Evolutionary conservation across 2,113 vertebrate species (phyloP).

Genomic region (Coryphaenoides rupestris): DNA sequence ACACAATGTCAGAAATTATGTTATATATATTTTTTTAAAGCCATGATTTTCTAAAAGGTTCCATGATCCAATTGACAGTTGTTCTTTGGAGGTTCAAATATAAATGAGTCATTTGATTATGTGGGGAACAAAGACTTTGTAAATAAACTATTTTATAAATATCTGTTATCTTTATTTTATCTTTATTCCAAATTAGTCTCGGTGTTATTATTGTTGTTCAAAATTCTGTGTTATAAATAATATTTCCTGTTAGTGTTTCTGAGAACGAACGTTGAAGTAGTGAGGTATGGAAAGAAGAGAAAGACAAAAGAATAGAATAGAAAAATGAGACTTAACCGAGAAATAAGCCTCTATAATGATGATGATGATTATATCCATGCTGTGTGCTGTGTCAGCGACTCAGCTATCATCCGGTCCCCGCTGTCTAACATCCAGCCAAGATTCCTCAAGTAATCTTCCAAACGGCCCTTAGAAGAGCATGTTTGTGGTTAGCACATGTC

Average conservation of each 20-base stretch:
- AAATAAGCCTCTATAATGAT: constrained; percentile 64
- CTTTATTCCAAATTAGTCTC: constrained; percentile 40
- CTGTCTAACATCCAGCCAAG: constrained; percentile 82
- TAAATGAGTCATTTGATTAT: constrained; percentile 27
- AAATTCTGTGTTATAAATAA: constrained; percentile 34
- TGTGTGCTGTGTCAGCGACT: constrained; percentile 89
- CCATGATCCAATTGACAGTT: constrained; percentile 33
- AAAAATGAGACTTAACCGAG: constrained; percentile 57
- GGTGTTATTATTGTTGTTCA: not conserved
- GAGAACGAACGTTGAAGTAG: constrained; percentile 1
- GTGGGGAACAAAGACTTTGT: constrained; percentile 44
- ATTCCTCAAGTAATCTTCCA: constrained; percentile 79
- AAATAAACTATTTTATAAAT: constrained; percentile 76
- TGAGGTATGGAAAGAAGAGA: constrained; percentile 31
- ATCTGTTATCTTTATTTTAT: constrained; percentile 7
- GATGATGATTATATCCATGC: constrained; percentile 78
- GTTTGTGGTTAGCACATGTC: constrained; percentile 57
- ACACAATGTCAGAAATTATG: constrained; percentile 16
- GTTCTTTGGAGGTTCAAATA: not conserved
- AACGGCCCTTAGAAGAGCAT: constrained; percentile 76
- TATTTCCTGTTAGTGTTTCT: constrained; percentile 10
- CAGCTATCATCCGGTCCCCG: constrained; percentile 79
- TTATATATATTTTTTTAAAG: constrained; percentile 38
- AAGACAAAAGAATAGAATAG: constrained; percentile 39
- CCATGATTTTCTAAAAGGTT: constrained; percentile 18